These are phyloP conservation scores for Aplocera efformata DNA, from an alignment of 2,888 invertebrate genomes.

Conservation along the genomic window DNA sequence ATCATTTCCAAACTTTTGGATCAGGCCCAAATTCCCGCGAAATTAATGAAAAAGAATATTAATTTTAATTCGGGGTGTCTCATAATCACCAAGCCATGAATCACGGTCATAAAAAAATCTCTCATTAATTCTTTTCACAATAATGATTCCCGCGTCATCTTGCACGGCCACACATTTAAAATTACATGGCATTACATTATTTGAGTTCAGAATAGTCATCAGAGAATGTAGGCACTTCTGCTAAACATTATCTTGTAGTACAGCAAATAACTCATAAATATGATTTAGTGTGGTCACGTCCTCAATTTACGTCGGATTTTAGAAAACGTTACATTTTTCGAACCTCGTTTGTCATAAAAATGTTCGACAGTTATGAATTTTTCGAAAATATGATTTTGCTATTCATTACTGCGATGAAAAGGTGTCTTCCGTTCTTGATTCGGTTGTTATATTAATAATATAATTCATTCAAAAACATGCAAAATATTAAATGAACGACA, in stretches of 20 bases:
- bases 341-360: slow-evolving; percentile 67
- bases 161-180: slow-evolving; percentile 45
- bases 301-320: slow-evolving; percentile 67
- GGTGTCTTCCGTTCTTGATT: slow-evolving; percentile 7
- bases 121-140: slow-evolving; percentile 46
- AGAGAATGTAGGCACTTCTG: slow-evolving; percentile 59
- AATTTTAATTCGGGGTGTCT: slow-evolving; percentile 24
- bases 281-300: slow-evolving; percentile 53
- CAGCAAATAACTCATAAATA: slow-evolving; percentile 69
- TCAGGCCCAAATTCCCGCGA: slow-evolving; percentile 26
- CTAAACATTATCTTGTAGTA: slow-evolving; percentile 65
- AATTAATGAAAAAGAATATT: slow-evolving; percentile 31
- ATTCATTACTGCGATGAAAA: slow-evolving; percentile 15
- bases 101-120: slow-evolving; percentile 19
- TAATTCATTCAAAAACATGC: too few relatives aligned
- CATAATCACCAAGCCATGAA: slow-evolving; percentile 22
- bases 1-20: slow-evolving; percentile 18
- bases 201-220: slow-evolving; percentile 47
- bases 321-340: slow-evolving; percentile 66
- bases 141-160: slow-evolving; percentile 44
- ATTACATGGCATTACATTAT: slow-evolving; percentile 50
- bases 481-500: too few relatives aligned
- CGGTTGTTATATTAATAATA: too few relatives aligned
- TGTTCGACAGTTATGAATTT: slow-evolving; percentile 39
- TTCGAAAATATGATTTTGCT: slow-evolving; percentile 16